phyloP scores from a whole-genome alignment of 2,888 invertebrate genomes.

The Yponomeuta evonymella region DNA sequence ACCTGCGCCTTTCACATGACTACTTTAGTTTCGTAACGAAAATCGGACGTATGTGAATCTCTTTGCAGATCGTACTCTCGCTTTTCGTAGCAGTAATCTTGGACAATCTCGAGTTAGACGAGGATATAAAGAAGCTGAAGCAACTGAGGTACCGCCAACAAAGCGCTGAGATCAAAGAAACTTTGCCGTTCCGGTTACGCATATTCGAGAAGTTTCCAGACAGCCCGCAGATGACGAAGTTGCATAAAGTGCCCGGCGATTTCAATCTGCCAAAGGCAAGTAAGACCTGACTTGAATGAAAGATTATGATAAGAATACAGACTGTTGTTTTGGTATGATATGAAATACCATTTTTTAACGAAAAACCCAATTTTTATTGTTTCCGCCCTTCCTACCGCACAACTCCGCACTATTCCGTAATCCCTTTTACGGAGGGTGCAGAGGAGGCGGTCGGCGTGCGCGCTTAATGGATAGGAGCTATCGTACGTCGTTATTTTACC shows the following conservation, averaged over 20 bases:
- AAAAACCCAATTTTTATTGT: no score
- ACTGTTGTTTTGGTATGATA: no score
- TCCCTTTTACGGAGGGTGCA: no score
- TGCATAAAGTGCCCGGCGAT: conserved; percentile 95
- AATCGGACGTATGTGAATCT: neutral
- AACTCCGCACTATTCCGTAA: no score
- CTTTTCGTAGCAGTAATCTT: conserved; percentile 99
- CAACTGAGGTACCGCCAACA: conserved; percentile 98
- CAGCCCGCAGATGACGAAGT: conserved; percentile 97
- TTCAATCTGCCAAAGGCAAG: conserved; percentile 90
- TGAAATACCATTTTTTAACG: no score
- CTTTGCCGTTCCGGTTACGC: conserved; percentile 93
- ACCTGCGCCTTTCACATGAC: neutral
- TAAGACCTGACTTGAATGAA: neutral
- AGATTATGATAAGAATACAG: no score
- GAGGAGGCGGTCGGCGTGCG: no score
- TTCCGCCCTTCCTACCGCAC: no score
- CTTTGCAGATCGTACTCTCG: conserved; percentile 94
- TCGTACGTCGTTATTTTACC: no score
- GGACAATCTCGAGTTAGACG: conserved; percentile 99
- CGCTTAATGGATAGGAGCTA: no score
- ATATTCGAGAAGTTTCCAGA: conserved; percentile 99
- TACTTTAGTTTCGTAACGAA: no score
- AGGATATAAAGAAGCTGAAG: conserved; percentile 99
- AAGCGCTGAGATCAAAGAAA: conserved; percentile 98